Conservation (phyloP, 1,140 invertebrate species). For the Linepithema humile region DNA sequence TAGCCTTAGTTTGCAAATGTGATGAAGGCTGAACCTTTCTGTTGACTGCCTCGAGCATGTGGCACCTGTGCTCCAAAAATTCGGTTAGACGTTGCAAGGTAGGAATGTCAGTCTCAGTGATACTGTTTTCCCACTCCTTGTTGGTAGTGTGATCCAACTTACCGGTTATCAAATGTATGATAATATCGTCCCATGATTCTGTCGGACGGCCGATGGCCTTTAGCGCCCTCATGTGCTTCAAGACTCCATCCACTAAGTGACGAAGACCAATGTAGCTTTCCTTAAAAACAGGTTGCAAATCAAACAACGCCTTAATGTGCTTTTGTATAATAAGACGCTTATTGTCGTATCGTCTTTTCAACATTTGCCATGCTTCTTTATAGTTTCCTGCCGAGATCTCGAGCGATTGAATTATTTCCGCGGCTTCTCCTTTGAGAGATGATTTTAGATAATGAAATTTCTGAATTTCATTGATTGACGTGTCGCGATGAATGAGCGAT, state of each 20-base stretch:
- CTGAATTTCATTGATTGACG: constrained; percentile 41
- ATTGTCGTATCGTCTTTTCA: constrained; percentile 46
- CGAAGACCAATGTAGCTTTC: constrained; percentile 21
- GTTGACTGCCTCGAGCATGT: not conserved
- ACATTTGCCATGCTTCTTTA: constrained; percentile 33
- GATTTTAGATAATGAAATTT: constrained; percentile 67
- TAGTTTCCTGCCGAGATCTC: constrained; percentile 54
- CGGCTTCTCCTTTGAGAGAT: constrained; percentile 28
- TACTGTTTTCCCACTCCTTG: not conserved
- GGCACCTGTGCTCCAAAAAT: not conserved
- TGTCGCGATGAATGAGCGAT: constrained; percentile 37
- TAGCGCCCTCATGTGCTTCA: not conserved
- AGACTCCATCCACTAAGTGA: not conserved
- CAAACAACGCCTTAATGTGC: constrained; percentile 42
- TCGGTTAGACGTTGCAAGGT: not conserved
- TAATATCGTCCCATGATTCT: not conserved
- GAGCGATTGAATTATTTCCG: constrained; percentile 31
- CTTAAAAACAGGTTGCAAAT: constrained; percentile 3
- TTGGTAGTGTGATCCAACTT: not conserved
- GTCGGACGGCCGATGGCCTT: not conserved
- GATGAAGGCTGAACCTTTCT: too few relatives aligned
- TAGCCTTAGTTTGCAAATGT: too few relatives aligned
- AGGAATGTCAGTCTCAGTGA: not conserved
- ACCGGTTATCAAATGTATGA: not conserved
- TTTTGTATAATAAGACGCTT: constrained; percentile 3